phyloP scores from a whole-genome alignment of 2,888 invertebrate genomes.

The Cheilosia impressa region DNA sequence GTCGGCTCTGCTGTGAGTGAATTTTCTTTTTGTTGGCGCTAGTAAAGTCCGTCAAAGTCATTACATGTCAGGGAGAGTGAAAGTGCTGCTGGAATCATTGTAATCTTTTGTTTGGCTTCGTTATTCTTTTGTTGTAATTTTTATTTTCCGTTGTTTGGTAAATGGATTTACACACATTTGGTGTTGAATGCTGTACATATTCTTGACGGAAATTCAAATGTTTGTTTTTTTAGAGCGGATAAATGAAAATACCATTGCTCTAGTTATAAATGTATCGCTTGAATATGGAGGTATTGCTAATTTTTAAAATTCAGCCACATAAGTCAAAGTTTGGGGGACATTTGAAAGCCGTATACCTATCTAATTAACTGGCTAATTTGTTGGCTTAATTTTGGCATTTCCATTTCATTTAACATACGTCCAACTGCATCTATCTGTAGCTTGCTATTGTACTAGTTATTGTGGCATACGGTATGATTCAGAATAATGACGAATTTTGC shows the following conservation, averaged over 20 bases:
- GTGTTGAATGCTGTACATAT: not conserved
- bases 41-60: slow-evolving; percentile 41
- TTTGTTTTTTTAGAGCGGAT: too few species aligned
- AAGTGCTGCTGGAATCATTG: slow-evolving; percentile 34
- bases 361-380: too few species aligned
- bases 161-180: not conserved
- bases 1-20: not conserved
- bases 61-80: slow-evolving; percentile 39
- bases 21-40: slow-evolving; percentile 17
- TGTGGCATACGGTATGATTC: slow-evolving; percentile 2
- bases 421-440: too few species aligned
- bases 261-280: too few species aligned
- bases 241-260: too few species aligned
- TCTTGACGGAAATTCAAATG: not conserved
- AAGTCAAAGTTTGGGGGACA: not conserved
- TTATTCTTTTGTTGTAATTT: slow-evolving; percentile 14
- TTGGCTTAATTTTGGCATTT: not conserved
- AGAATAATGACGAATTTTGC: not conserved
- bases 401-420: not conserved
- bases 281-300: not conserved
- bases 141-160: not conserved
- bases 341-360: too few species aligned
- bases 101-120: slow-evolving; percentile 33
- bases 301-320: not conserved
- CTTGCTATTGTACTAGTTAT: not conserved